Evolutionary conservation across 2,888 invertebrate genomes (phyloP).

Genomic region (Cerceris rybyensis): DNA sequence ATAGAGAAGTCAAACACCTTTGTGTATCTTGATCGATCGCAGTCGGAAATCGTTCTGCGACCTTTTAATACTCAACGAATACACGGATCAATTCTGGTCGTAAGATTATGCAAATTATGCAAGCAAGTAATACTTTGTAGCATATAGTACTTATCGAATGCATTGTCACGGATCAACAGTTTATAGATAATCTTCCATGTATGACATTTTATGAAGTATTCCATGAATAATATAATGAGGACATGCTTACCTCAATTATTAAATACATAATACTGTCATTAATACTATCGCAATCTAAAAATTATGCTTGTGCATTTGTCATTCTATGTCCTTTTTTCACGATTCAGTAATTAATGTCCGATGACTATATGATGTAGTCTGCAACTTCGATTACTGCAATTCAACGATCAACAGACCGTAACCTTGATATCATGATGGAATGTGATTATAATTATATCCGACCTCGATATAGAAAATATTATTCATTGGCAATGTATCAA

Average conservation of each 20-base stretch:
- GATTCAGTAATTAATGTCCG: too few relatives aligned
- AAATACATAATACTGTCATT: too few relatives aligned
- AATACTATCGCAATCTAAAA: too few relatives aligned
- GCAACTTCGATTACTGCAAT: neutral
- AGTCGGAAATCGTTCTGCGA: neutral
- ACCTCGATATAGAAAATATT: slow-evolving; percentile 13
- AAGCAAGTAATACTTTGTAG: neutral
- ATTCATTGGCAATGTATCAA: neutral
- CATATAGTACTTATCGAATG: neutral
- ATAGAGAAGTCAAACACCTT: neutral
- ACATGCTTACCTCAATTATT: too few relatives aligned
- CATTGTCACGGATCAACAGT: too few relatives aligned
- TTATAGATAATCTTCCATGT: too few relatives aligned
- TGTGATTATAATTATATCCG: slow-evolving; percentile 9
- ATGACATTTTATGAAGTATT: too few relatives aligned
- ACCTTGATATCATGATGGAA: slow-evolving; percentile 12
- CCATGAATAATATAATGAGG: too few relatives aligned
- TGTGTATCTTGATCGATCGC: neutral
- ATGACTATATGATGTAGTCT: too few relatives aligned
- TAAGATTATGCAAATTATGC: neutral
- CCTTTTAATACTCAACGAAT: neutral
- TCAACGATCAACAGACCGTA: slow-evolving; percentile 12
- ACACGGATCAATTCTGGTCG: neutral
- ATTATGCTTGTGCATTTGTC: too few relatives aligned
- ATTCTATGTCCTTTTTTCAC: too few relatives aligned